Percentiles rank a stretch among this genome's conserved stretches.
Evolutionary conservation across 2,113 vertebrate genomes (phyloP).

Genomic region (Silurus glanis): DNA sequence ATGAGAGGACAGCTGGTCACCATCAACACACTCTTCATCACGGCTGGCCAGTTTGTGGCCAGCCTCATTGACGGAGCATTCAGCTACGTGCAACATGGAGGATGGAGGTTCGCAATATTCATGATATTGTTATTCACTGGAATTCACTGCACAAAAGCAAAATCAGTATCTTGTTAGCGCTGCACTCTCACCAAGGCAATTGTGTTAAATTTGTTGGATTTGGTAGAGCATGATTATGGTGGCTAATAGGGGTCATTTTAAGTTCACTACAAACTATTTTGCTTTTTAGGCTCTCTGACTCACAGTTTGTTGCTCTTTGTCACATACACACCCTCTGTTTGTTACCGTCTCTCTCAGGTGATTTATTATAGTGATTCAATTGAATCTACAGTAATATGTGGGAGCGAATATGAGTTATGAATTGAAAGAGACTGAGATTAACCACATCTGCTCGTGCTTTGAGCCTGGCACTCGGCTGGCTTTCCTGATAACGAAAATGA

Average conservation of each 20-base stretch:
- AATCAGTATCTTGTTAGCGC: not conserved
- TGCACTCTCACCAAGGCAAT: not conserved
- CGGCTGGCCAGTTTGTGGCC: constrained; percentile 92
- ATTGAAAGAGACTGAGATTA: constrained; percentile 11
- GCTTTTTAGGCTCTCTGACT: not conserved
- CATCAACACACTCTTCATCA: constrained; percentile 92
- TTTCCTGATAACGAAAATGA: constrained; percentile 18
- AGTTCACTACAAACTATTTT: not conserved
- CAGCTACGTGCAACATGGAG: constrained; percentile 85
- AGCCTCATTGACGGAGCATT: constrained; percentile 90
- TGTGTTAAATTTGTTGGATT: not conserved
- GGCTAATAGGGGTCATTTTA: not conserved
- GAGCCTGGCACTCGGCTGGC: not conserved
- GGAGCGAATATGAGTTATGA: not conserved
- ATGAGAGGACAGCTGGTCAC: constrained; percentile 92
- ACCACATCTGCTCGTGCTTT: constrained; percentile 7
- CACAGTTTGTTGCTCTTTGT: not conserved
- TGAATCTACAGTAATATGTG: constrained; percentile 20
- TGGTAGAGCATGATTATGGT: not conserved
- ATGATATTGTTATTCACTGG: not conserved
- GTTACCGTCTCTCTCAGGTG: not conserved
- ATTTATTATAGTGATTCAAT: constrained; percentile 20
- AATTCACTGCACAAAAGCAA: not conserved
- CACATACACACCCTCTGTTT: not conserved
- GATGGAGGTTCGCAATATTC: constrained; percentile 85